Base-by-base conservation (phyloP, 2,888 invertebrate genomes). In the Drosophila cyrtoloma region DNA sequence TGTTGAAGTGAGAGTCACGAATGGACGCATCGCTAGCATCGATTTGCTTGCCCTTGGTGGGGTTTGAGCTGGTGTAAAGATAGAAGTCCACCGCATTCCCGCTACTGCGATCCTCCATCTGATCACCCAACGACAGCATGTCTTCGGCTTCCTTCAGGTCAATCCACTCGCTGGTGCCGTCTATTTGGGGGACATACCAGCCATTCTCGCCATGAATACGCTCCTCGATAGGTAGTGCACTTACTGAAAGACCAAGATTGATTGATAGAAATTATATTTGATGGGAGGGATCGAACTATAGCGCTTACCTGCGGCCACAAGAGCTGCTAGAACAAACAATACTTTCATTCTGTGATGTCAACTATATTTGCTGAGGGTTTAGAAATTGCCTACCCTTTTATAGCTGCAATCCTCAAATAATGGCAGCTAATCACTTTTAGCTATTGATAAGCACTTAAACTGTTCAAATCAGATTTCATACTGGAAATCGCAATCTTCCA, bases 31-130 rank as follows among this genome's bases (percentile, higher is more conserved):
- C 57, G 7, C 37, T 67, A 10, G 68, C 60, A 10, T 65, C 74
- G 30, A 92, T 81, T 68, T 84, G 32, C 62, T 86, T 64, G 4
- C 75, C 70, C 0, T 50, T 55, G 0, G 60, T 75, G 2, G 90
- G 91, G 61, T 92, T 92, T 0, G 80, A 65, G 19, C 72, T 76
- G 26, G 92, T 92, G 58, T 80, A 92, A 0, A 92, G 72, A 57
- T 90, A 90, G 66, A 87, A 92, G 14, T 56, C 65, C 0, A 91
- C 90, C 0, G 75, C 73, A 51, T 82, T 75, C 3, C 63, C 59
- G 64, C 81, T 77, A 19, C 71, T 67, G 26, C 84, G 84, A 16
- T 68, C 65, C 22, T 68, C 65, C 22, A 71, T 69, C 16, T 52
- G 22, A n/a, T 79, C 75, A 19, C 62, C 73, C 26, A 81, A 47